Base-by-base conservation (phyloP, 2,113 vertebrate species). In the Bombycilla garrulus region DNA sequence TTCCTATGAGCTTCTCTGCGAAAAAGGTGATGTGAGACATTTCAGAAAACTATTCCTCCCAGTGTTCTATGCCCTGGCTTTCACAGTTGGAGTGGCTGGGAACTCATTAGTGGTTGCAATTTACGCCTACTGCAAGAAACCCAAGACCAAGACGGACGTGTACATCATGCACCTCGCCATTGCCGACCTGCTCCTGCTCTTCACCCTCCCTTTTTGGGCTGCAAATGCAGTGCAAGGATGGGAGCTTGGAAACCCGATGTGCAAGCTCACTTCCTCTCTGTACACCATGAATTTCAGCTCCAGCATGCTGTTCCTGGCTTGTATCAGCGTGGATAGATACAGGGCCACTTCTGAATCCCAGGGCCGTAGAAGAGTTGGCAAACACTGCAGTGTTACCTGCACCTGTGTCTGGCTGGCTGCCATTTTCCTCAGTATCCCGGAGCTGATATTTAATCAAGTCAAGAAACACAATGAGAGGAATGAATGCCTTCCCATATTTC, bases 161-260 rank as follows among this genome's bases (percentile, higher is more conserved):
- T 99, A 99, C 95, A 97, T 99, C 82, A 97, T 98, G 86, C 98
- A 99, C 40, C 86, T 99, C 64, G 99, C 99, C 2, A 98, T 99
- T 10, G 99, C 99, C 0, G 99, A 99, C 80, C 92, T 99, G 69
- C 96, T 99, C 28, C 97, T 99, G 54, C 98, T 99, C 33, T 88
- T 99, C 69, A 99, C 98, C 1, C 97, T 99, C 80, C 99, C 99
- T 5, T 99, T 99, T 72, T 99, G 99, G 99, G 98, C 98, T 11
- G 98, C 97, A 3, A 98, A 98, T 7, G 98, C 98, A 5, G 98
- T 98, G 23, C 95, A 98, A 9, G 99, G 99, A 25, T 99, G 99
- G 99, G 94, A 98, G 67, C 96, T 99, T 33, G 99, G 99, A 13
- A 95, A 76, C 18, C 7, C 61, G 0, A 92, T 98, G 94, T 99